Evolutionary conservation across 2,113 vertebrate genomes (phyloP), one percentile per base, ranked within the genome.

Genomic region (Cnemophilus loriae): DNA sequence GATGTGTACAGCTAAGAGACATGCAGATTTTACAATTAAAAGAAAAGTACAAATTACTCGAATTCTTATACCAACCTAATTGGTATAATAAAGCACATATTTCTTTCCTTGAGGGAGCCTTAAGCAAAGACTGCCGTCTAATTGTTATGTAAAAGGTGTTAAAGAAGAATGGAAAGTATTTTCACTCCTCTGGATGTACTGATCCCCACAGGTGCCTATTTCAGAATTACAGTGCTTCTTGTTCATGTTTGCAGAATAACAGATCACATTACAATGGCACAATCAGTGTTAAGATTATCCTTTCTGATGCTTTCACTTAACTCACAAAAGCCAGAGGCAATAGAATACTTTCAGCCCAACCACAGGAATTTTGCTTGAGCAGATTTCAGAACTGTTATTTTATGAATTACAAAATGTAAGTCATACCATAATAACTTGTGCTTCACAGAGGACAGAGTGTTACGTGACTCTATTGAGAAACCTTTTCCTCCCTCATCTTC

Each of bases 351-450:
- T 89, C 61, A 93, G 67, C 11, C 41, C 55, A 79, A 60, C 46
- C 50, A 53, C 75, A 83, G 85, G 67, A 89, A 79, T 90, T 93
- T 76, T 85, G 18, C 57, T 50, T 5, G 1, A 91, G 57, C 28
- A 46, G 28, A 80, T 86, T 84, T 91, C 67, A 83, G 88, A 76
- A 30, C 53, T 74, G 11, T 70, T 92, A 90, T 92, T 93, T 69
- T 49, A 83, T 41, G 5, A 90, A 80, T 93, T 87, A 76, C 35
- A 79, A 85, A 88, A 61, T 42, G 16, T 30, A 93, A 89, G 13
- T 41, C 70, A 85, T 47, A 70, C 27, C 2, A 0, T n/a, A 61
- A 41, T 46, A 49, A 71, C 22, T 46, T 33, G 22, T 69, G 41
- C 65, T 87, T 87, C 78, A 79, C 23, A 76, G 57, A 76, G 67